These are phyloP conservation scores for Drosophila histrio DNA, from an alignment of 2,888 invertebrate species.

Conservation along the genomic window DNA sequence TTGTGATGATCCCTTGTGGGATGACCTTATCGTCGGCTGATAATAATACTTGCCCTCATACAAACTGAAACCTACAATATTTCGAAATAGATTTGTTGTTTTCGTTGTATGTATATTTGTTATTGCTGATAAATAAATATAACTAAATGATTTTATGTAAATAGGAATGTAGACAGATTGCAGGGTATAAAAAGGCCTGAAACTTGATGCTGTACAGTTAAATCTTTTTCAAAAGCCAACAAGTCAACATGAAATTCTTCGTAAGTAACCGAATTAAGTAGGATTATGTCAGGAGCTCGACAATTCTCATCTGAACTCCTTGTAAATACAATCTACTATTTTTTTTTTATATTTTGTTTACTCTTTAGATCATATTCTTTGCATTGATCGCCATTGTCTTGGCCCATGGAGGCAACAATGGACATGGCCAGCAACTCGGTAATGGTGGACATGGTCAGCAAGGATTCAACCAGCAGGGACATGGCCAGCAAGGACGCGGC, in stretches of 20 bases:
- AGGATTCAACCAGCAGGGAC: conserved; percentile 26
- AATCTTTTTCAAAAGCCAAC: conserved; percentile 37
- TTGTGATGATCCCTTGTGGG: too few relatives aligned
- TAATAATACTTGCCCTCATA: background rate
- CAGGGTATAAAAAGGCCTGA: conserved; percentile 47
- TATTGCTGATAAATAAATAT: background rate
- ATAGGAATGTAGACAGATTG: background rate
- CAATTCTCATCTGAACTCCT: background rate
- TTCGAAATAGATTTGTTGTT: conserved; percentile 24
- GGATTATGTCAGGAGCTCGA: background rate
- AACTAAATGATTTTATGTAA: background rate
- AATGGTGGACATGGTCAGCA: conserved; percentile 41
- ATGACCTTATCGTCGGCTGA: too few relatives aligned
- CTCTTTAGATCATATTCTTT: conserved; percentile 56
- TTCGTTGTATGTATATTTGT: conserved; percentile 27
- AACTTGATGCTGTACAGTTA: conserved; percentile 19
- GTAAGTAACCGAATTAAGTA: conserved; percentile 46
- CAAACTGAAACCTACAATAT: background rate
- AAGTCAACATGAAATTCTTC: conserved; percentile 64
- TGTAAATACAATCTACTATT: background rate
- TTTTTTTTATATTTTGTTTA: background rate
- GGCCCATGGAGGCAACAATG: conserved; percentile 43
- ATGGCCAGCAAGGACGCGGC: conserved; percentile 43
- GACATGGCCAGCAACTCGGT: conserved; percentile 28
- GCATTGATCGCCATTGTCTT: conserved; percentile 63